Evolutionary conservation across 2,113 vertebrate genomes (phyloP).

Genomic region (Rhombomys opimus): DNA sequence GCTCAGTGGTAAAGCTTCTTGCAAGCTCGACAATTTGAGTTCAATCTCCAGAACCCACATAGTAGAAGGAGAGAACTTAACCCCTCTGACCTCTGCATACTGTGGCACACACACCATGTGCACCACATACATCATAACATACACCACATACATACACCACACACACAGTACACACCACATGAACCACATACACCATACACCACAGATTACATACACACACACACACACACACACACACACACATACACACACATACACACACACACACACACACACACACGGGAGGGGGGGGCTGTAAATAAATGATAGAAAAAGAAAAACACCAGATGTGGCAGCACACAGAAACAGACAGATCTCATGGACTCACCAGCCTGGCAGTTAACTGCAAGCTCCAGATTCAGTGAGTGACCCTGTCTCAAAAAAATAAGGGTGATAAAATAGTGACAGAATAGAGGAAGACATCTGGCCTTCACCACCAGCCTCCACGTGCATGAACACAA

Average conservation of each 20-base stretch:
- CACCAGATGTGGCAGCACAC: no score
- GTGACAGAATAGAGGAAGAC: no score
- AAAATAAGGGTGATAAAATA: not conserved
- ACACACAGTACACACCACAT: not conserved
- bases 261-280: not conserved
- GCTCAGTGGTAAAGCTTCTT: not conserved
- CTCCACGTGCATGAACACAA: not conserved
- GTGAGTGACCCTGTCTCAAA: not conserved
- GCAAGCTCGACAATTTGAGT: not conserved
- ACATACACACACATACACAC: not conserved
- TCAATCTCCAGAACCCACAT: not conserved
- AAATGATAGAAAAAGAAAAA: not conserved
- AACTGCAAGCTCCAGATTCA: not conserved
- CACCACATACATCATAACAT: not conserved
- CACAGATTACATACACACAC: not conserved
- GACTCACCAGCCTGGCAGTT: not conserved
- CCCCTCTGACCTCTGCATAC: not conserved
- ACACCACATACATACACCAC: not conserved
- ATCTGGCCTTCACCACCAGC: not conserved
- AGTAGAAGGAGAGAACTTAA: not conserved
- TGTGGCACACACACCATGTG: not conserved
- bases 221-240: not conserved
- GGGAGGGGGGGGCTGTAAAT: not conserved
- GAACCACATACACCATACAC: not conserved
- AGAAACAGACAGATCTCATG: not conserved